Conservation (phyloP, 1,140 invertebrate species). For the Ips nitidus region DNA sequence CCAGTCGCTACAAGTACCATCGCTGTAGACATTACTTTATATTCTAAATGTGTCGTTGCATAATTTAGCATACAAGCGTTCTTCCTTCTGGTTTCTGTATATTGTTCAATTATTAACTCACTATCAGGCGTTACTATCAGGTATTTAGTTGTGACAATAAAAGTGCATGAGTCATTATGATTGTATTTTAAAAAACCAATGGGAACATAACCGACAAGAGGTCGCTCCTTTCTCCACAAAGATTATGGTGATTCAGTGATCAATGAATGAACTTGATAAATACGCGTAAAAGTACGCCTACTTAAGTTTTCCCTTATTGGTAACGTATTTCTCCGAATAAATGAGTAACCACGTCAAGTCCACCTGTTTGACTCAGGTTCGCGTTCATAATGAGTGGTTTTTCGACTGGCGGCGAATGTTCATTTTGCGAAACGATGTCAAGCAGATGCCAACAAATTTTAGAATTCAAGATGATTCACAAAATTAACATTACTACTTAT, state of each 20-base stretch:
- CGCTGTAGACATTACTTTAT: not conserved
- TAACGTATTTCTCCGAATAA: slow-evolving; percentile 15
- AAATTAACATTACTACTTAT: too few relatives aligned
- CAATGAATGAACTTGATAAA: slow-evolving; percentile 28
- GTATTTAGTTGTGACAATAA: too few relatives aligned
- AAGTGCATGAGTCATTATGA: too few relatives aligned
- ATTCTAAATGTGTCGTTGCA: not conserved
- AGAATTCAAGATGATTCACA: too few relatives aligned
- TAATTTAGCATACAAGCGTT: not conserved
- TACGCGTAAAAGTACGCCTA: slow-evolving; percentile 23
- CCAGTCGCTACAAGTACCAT: not conserved
- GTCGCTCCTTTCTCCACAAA: slow-evolving; percentile 13
- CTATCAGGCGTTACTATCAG: too few relatives aligned
- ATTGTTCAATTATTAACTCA: too few relatives aligned
- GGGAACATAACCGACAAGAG: too few relatives aligned
- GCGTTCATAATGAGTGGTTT: not conserved
- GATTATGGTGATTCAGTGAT: slow-evolving; percentile 9
- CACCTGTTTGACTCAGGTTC: slow-evolving; percentile 23
- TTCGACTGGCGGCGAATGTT: too few relatives aligned
- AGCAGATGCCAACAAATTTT: too few relatives aligned
- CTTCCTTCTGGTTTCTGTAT: too few relatives aligned
- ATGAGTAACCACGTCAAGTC: slow-evolving; percentile 17
- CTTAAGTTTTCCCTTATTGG: slow-evolving; percentile 20
- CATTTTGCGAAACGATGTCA: too few relatives aligned
- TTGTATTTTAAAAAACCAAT: too few relatives aligned